Conservation (phyloP, 2,113 vertebrate genomes). For the Pseudonaja textilis region DNA sequence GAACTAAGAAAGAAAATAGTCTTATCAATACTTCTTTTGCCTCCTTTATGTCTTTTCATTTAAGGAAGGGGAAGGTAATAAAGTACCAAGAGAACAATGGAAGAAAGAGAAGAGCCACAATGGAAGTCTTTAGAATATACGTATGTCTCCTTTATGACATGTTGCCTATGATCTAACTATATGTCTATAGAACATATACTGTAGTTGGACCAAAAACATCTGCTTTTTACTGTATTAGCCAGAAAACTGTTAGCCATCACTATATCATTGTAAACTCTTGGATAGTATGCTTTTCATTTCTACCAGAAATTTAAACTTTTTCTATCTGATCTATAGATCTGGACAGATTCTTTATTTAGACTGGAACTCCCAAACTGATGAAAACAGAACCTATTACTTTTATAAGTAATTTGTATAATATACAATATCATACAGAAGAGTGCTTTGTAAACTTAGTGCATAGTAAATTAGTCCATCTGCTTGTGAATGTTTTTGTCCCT, state of each 20-base stretch:
- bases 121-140: not conserved
- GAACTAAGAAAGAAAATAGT: not conserved
- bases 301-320: not conserved
- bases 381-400: not conserved
- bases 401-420: not conserved
- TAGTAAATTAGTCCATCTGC: slow-evolving; percentile 49
- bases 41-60: not conserved
- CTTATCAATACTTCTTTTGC: not conserved
- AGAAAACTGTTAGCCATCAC: not conserved
- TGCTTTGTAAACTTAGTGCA: slow-evolving; percentile 43
- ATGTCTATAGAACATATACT: not conserved
- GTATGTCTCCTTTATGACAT: not conserved
- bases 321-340: not conserved
- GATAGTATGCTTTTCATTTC: not conserved
- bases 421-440: not conserved
- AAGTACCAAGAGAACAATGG: not conserved
- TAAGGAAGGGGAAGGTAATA: not conserved
- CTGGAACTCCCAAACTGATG: not conserved
- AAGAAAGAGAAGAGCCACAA: not conserved
- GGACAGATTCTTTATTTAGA: not conserved
- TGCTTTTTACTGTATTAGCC: not conserved
- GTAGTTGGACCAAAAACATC: not conserved
- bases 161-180: not conserved
- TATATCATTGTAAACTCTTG: not conserved
- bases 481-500: slow-evolving; percentile 47